Conservation (phyloP, 1,140 invertebrate genomes). For the Drosophila virilis region DNA sequence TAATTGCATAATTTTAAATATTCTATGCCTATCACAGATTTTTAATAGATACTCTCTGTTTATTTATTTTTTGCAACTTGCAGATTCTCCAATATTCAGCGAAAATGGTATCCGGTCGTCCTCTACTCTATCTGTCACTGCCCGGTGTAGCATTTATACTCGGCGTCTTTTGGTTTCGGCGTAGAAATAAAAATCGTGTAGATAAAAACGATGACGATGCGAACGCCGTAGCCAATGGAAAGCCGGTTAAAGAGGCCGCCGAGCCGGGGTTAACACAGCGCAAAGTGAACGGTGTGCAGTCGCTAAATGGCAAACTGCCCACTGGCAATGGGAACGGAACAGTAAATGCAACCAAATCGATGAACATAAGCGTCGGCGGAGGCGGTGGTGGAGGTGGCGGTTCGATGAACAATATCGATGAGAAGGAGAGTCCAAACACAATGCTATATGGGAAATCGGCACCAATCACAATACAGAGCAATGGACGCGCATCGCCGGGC, state of each 20-base stretch:
- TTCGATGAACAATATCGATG: slow-evolving; percentile 26
- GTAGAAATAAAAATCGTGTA: slow-evolving; percentile 83
- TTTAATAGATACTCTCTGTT: not conserved
- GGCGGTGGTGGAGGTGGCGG: not conserved
- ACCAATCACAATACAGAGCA: slow-evolving; percentile 83
- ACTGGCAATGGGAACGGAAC: slow-evolving; percentile 7
- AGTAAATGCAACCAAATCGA: slow-evolving; percentile 49
- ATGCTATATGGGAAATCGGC: slow-evolving; percentile 81
- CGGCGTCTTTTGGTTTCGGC: slow-evolving; percentile 83
- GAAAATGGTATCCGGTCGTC: slow-evolving; percentile 84
- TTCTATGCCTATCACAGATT: not conserved
- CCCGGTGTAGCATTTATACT: slow-evolving; percentile 84
- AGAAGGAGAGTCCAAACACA: slow-evolving; percentile 69
- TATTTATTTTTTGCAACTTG: slow-evolving; percentile 5
- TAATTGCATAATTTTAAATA: not conserved
- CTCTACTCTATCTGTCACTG: slow-evolving; percentile 82
- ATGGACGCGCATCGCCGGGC: slow-evolving; percentile 64
- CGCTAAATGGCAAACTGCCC: slow-evolving; percentile 58
- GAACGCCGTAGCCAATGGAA: slow-evolving; percentile 25
- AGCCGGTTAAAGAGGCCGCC: slow-evolving; percentile 23
- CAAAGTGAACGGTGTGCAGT: slow-evolving; percentile 53
- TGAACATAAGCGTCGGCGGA: slow-evolving; percentile 58
- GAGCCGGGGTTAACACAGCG: slow-evolving; percentile 32
- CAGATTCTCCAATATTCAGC: slow-evolving; percentile 83
- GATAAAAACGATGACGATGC: slow-evolving; percentile 71